These are phyloP conservation scores for Falco cherrug DNA, from an alignment of 2,797 vertebrate species.

Conservation along the genomic window DNA sequence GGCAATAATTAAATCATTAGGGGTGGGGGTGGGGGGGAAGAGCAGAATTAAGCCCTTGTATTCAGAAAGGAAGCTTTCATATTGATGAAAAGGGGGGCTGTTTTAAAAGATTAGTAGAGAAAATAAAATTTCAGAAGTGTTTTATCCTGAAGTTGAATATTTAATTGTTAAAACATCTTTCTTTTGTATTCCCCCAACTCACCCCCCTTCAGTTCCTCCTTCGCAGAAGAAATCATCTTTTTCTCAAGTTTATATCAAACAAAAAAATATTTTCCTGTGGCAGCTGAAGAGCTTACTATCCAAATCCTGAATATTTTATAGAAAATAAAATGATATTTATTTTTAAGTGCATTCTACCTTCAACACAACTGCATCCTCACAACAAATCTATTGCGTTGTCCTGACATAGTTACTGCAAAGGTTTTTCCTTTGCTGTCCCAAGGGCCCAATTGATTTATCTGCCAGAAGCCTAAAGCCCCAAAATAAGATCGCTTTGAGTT, in stretches of 20 bases:
- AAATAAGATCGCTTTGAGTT: slow-evolving; percentile 90
- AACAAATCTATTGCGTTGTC: slow-evolving; percentile 83
- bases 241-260: slow-evolving; percentile 61
- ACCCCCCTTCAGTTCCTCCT: not conserved
- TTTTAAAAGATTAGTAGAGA: not conserved
- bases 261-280: slow-evolving; percentile 70
- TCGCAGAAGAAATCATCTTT: not conserved
- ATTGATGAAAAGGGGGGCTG: not conserved
- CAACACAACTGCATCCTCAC: slow-evolving; percentile 77
- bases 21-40: not conserved
- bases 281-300: slow-evolving; percentile 70
- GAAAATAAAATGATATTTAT: slow-evolving; percentile 83
- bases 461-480: slow-evolving; percentile 87
- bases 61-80: not conserved
- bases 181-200: not conserved
- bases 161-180: slow-evolving; percentile 34
- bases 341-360: slow-evolving; percentile 81
- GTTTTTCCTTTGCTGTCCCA: slow-evolving; percentile 84
- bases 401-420: slow-evolving; percentile 85
- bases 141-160: slow-evolving; percentile 49
- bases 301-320: slow-evolving; percentile 82
- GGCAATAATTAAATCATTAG: slow-evolving; percentile 58
- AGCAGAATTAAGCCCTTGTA: not conserved
- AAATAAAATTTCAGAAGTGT: not conserved
- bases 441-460: slow-evolving; percentile 89